Percentiles rank a stretch among this genome's conserved stretches.
Conservation (phyloP, 2,888 invertebrate genomes). For the Zaprionus obscuricornis region DNA sequence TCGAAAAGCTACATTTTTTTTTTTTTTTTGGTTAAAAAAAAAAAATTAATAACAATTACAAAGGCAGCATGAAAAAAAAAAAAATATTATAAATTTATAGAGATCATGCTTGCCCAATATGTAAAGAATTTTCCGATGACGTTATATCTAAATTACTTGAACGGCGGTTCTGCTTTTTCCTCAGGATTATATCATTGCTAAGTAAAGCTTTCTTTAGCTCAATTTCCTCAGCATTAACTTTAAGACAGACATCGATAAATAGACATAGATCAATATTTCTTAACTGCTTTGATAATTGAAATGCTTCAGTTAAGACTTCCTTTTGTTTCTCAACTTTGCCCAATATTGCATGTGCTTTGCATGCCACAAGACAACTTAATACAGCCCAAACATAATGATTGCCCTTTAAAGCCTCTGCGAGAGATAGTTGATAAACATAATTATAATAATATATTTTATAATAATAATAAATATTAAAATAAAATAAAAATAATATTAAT, state of each 20-base stretch:
- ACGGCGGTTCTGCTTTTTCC: neutral
- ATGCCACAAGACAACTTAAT: slow-evolving; percentile 67
- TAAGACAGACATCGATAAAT: slow-evolving; percentile 69
- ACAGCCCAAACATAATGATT: slow-evolving; percentile 73
- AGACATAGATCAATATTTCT: slow-evolving; percentile 56
- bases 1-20: no score
- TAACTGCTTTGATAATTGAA: slow-evolving; percentile 51
- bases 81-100: no score
- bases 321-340: slow-evolving; percentile 75
- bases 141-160: neutral
- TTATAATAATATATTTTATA: no score
- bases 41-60: no score
- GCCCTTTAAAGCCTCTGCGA: slow-evolving; percentile 63
- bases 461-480: no score
- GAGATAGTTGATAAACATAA: no score
- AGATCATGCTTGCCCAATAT: no score
- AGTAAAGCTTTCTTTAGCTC: slow-evolving; percentile 52
- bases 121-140: no score
- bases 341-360: slow-evolving; percentile 75
- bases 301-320: slow-evolving; percentile 64
- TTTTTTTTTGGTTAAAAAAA: no score
- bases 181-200: neutral
- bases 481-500: neutral
- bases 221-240: slow-evolving; percentile 67
- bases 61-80: no score